Evolutionary conservation across 23 tunicate species (phyloP).

Genomic region (Trididemnum nubilum): DNA sequence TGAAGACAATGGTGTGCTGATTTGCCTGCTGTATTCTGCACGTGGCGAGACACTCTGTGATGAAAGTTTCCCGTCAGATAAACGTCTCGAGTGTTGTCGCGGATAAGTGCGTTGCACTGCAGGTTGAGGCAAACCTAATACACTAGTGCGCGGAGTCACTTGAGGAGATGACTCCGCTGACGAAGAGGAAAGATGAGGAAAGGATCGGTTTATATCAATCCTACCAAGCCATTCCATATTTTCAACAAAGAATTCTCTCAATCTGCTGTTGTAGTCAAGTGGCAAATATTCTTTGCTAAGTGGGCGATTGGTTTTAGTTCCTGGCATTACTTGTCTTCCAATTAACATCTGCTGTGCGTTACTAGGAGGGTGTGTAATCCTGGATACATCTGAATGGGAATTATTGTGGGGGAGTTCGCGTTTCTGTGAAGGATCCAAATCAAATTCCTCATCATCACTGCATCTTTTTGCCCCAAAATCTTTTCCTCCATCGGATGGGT

Average conservation of each 20-base stretch:
- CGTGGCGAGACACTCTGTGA: not conserved
- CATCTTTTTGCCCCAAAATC: not conserved
- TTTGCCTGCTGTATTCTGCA: not conserved
- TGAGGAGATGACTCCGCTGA: slow-evolving; percentile 86
- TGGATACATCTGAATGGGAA: not conserved
- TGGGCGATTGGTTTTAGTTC: not conserved
- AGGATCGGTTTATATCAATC: slow-evolving; percentile 43
- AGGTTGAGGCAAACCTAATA: slow-evolving; percentile 36
- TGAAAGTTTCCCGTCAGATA: slow-evolving; percentile 11
- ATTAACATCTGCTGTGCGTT: not conserved
- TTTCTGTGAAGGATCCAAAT: slow-evolving; percentile 23
- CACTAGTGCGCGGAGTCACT: slow-evolving; percentile 67
- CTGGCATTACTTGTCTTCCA: not conserved
- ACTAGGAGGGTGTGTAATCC: not conserved
- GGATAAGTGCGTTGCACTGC: slow-evolving; percentile 11
- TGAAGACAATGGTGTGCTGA: slow-evolving; percentile 22
- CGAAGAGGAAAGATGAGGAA: slow-evolving; percentile 68
- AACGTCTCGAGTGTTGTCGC: not conserved
- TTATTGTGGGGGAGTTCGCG: not conserved
- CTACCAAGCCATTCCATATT: slow-evolving; percentile 57
- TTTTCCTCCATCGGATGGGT: not conserved
- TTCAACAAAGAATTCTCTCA: slow-evolving; percentile 67
- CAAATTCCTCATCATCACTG: slow-evolving; percentile 56
- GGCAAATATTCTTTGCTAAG: slow-evolving; percentile 16
- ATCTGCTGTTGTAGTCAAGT: slow-evolving; percentile 38